A percentile compares a stretch with the other conserved stretches of the same genome.
These are phyloP conservation scores for Scomber japonicus DNA, from an alignment of 2,113 vertebrate genomes.

Conservation along the genomic window DNA sequence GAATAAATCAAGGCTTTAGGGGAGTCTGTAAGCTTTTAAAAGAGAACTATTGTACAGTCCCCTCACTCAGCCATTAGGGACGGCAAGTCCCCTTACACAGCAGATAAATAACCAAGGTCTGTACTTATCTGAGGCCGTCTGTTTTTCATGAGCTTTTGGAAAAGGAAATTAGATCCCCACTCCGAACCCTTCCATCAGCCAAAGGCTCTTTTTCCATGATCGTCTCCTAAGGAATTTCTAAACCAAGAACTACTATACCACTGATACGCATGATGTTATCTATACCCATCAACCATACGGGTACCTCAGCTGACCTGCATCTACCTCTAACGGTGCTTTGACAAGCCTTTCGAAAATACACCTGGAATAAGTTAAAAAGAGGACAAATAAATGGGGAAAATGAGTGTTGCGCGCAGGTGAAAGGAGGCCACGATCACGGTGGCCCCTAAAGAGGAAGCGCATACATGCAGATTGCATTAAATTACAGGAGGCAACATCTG, in stretches of 20 bases:
- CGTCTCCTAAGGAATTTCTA: constrained; percentile 65
- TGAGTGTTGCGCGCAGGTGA: constrained; percentile 38
- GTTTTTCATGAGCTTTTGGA: constrained; percentile 83
- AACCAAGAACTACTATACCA: constrained; percentile 51
- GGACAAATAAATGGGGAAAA: constrained; percentile 18
- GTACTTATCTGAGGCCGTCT: constrained; percentile 78
- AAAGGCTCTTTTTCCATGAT: constrained; percentile 72
- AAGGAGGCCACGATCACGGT: constrained; percentile 59
- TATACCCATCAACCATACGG: constrained; percentile 44
- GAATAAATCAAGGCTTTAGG: constrained; percentile 51
- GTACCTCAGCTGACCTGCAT: constrained; percentile 56
- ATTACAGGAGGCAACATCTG: constrained; percentile 77
- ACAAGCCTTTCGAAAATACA: constrained; percentile 14
- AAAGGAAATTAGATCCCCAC: constrained; percentile 81
- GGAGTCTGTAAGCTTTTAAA: constrained; percentile 50
- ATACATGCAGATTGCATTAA: constrained; percentile 74
- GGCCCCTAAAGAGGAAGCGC: constrained; percentile 71
- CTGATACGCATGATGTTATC: constrained; percentile 65
- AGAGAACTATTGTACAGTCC: constrained; percentile 55
- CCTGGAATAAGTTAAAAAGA: constrained; percentile 21
- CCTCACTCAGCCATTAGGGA: constrained; percentile 47
- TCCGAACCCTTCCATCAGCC: constrained; percentile 60
- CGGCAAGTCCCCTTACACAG: constrained; percentile 63
- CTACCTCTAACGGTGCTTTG: background rate
- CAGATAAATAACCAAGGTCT: constrained; percentile 77